Conservation (phyloP, 2,797 vertebrate species). For the Eremophila alpestris region DNA sequence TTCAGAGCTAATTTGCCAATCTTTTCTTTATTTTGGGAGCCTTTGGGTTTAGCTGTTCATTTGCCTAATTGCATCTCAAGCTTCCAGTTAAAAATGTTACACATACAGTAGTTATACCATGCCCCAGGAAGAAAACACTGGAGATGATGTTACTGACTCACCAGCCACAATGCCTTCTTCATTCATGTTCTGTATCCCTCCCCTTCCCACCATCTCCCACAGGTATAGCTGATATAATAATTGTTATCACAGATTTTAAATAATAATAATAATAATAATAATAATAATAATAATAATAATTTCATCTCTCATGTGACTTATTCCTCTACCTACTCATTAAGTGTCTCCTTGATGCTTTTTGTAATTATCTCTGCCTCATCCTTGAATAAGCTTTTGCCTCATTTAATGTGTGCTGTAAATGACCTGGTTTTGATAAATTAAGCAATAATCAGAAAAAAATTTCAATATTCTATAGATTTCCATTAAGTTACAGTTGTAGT, state of each 20-base stretch:
- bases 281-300: not conserved
- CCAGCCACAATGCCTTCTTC: not conserved
- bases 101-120: constrained; percentile 19
- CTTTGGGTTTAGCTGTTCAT: constrained; percentile 64
- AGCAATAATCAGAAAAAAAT: constrained; percentile 70
- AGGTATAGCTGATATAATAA: not conserved
- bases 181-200: not conserved
- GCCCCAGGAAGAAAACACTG: constrained; percentile 4
- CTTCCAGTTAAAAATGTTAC: constrained; percentile 54
- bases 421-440: constrained; percentile 72
- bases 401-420: constrained; percentile 65
- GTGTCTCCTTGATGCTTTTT: constrained; percentile 38
- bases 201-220: not conserved
- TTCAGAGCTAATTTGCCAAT: constrained; percentile 48
- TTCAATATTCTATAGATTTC: constrained; percentile 69
- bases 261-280: not conserved
- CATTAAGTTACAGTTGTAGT: constrained; percentile 63
- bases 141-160: constrained; percentile 11
- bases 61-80: constrained; percentile 65
- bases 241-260: not conserved
- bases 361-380: constrained; percentile 54
- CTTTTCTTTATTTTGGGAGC: constrained; percentile 32
- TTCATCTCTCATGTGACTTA: not conserved
- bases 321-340: not conserved
- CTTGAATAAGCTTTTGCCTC: constrained; percentile 61